Percentiles rank a stretch among this genome's conserved stretches.
Conservation (phyloP, 2,888 invertebrate genomes). For the Drosophila ezoana region DNA sequence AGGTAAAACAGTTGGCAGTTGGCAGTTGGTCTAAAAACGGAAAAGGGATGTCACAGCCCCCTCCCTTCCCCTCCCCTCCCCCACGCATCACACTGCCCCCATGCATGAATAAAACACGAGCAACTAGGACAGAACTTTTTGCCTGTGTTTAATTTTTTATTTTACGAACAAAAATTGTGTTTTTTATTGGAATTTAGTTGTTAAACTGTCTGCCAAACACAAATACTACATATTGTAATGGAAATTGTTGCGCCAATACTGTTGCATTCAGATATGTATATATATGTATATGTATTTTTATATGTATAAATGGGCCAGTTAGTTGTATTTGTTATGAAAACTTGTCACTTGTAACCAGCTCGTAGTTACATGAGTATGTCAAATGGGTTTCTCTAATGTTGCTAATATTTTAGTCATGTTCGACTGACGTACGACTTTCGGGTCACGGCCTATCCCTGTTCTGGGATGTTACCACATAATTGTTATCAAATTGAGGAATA, state of each 20-base stretch:
- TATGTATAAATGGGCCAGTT: neutral
- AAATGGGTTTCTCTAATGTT: too few species aligned
- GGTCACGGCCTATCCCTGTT: too few species aligned
- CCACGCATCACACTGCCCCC: neutral
- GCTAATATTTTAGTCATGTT: too few species aligned
- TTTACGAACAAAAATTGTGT: slow-evolving; percentile 9
- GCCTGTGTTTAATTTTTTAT: slow-evolving; percentile 7
- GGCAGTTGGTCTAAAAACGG: slow-evolving; percentile 23
- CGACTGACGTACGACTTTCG: too few species aligned
- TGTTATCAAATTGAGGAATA: too few species aligned
- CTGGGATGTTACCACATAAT: too few species aligned
- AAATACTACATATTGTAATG: slow-evolving; percentile 60
- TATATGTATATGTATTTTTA: too few species aligned
- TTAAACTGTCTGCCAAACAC: slow-evolving; percentile 35
- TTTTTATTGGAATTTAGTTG: slow-evolving; percentile 53
- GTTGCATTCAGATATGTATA: slow-evolving; percentile 43
- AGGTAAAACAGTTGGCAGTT: slow-evolving; percentile 31
- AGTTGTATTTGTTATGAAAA: slow-evolving; percentile 8
- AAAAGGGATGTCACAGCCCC: slow-evolving; percentile 11
- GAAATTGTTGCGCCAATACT: slow-evolving; percentile 62
- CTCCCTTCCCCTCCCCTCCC: neutral
- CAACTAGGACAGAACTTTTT: slow-evolving; percentile 25
- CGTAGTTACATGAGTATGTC: slow-evolving; percentile 10
- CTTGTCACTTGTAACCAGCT: slow-evolving; percentile 19
- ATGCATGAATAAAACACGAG: slow-evolving; percentile 17